phyloP scores from a whole-genome alignment of 2,888 invertebrate genomes.

The Sycophila texana region DNA sequence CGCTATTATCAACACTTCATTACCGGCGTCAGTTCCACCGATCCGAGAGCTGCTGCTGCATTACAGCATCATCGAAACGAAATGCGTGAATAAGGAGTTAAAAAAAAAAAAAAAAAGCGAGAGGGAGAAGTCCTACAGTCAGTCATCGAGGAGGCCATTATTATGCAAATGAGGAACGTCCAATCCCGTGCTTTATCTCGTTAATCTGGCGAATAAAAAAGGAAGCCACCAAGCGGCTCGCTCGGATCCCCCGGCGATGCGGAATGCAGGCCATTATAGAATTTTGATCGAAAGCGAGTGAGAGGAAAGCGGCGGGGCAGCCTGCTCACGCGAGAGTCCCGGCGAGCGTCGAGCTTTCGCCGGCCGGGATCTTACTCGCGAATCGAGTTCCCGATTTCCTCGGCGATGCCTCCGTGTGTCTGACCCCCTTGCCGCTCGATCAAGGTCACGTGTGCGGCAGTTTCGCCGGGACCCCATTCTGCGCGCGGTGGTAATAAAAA shows the following conservation, averaged over 20 bases:
- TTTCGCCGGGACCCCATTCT: neutral
- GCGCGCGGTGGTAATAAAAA: neutral
- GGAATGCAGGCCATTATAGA: slow-evolving; percentile 16
- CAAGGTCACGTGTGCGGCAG: slow-evolving; percentile 29
- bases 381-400: slow-evolving; percentile 34
- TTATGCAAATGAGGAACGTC: slow-evolving; percentile 9
- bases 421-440: slow-evolving; percentile 22
- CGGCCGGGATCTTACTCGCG: slow-evolving; percentile 10
- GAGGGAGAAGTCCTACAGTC: neutral
- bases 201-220: neutral
- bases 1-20: too few species aligned
- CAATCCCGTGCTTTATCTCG: neutral
- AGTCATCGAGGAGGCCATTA: neutral
- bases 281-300: slow-evolving; percentile 48
- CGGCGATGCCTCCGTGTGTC: slow-evolving; percentile 17
- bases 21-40: too few species aligned
- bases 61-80: neutral
- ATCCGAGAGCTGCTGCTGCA: too few species aligned
- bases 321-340: neutral
- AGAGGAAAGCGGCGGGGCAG: slow-evolving; percentile 38
- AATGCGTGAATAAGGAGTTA: too few species aligned
- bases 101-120: neutral
- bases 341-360: slow-evolving; percentile 40
- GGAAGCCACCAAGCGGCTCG: neutral
- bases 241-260: neutral